These are phyloP conservation scores for Danio tinwini DNA, from an alignment of 2,797 vertebrate genomes.

Conservation along the genomic window DNA sequence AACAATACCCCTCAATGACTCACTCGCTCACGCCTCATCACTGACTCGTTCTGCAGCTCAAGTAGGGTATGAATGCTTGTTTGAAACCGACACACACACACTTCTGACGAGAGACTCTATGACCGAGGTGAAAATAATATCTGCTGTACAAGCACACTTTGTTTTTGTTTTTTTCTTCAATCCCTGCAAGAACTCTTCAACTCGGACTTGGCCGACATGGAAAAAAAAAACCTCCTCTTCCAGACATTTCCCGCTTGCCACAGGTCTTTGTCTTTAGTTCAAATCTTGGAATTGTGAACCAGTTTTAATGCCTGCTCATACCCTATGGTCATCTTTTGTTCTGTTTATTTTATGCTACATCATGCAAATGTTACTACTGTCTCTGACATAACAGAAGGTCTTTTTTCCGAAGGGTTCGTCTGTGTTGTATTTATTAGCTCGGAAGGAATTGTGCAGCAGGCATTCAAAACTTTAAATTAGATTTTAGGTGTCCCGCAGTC, in stretches of 20 bases:
- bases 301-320: constrained; percentile 46
- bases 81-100: constrained; percentile 53
- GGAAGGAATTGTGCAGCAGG: constrained; percentile 43
- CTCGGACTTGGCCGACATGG: constrained; percentile 53
- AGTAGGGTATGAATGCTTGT: constrained; percentile 47
- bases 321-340: constrained; percentile 44
- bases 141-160: constrained; percentile 45
- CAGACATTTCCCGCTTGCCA: constrained; percentile 55
- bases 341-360: constrained; percentile 58
- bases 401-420: constrained; percentile 48
- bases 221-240: constrained; percentile 47
- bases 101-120: constrained; percentile 40
- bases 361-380: constrained; percentile 68
- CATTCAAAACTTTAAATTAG: constrained; percentile 6
- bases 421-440: constrained; percentile 75
- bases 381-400: constrained; percentile 61
- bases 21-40: constrained; percentile 44
- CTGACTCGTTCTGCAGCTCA: constrained; percentile 48
- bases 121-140: constrained; percentile 44
- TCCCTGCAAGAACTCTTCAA: constrained; percentile 34
- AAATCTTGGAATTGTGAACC: constrained; percentile 62
- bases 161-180: constrained; percentile 2
- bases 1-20: constrained; percentile 54
- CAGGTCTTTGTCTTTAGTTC: constrained; percentile 56
- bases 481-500: background rate